phyloP scores from a whole-genome alignment of 2,888 invertebrate genomes.

The Catocala sponsa region DNA sequence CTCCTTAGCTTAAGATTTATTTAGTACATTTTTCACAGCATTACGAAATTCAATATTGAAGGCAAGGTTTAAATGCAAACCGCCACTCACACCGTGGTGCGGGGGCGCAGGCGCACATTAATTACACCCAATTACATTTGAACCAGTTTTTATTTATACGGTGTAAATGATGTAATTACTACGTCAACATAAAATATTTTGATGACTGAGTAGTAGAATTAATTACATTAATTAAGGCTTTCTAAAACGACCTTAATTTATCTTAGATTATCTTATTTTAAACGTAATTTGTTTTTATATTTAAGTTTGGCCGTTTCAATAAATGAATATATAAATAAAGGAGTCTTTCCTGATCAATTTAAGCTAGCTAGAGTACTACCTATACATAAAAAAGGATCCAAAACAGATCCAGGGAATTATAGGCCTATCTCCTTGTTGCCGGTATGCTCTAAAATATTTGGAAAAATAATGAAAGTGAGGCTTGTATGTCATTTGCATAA shows the following conservation, averaged over 20 bases:
- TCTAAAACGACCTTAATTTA: constrained; percentile 32
- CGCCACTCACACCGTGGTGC: constrained; percentile 20
- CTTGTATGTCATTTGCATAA: no score
- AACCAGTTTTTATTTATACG: constrained; percentile 38
- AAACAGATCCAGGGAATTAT: no score
- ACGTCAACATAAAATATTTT: constrained; percentile 34
- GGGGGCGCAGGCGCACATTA: constrained; percentile 26
- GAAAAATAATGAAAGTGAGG: no score
- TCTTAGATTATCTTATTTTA: neutral
- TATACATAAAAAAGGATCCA: no score
- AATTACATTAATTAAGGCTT: constrained; percentile 28
- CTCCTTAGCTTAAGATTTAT: neutral
- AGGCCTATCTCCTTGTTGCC: no score
- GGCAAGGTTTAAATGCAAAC: constrained; percentile 6
- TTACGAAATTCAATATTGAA: neutral
- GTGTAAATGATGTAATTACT: constrained; percentile 36
- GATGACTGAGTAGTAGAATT: constrained; percentile 9
- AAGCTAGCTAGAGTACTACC: no score
- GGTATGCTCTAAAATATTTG: no score
- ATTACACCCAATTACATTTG: constrained; percentile 39
- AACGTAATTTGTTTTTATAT: neutral
- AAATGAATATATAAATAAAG: no score
- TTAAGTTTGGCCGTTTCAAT: no score
- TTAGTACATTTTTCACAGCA: neutral
- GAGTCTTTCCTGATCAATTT: no score